Evolutionary conservation across 2,113 vertebrate genomes (phyloP), one percentile per base, ranked within the genome.

Genomic region (Mus spicilegus): DNA sequence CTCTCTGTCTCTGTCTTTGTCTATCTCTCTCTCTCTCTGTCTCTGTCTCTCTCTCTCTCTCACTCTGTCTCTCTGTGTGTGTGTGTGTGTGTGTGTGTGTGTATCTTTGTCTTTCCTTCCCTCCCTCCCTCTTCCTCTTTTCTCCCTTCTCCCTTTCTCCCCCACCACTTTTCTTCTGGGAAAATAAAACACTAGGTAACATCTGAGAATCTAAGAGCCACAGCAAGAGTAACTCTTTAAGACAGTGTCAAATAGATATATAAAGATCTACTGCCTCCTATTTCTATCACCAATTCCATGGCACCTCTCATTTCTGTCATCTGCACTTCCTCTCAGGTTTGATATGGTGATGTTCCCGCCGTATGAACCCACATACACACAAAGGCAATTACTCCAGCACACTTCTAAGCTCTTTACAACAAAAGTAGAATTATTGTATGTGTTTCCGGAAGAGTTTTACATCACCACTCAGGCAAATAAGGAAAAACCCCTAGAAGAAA

Each of bases 111-210:
- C 17, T 11, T 9, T 42, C 13, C 11, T 13, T 22, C 17, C 13
- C 5, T 39, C 24, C 2, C n/a, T n/a, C n/a, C 39, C 7, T 73
- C 42, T 5, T 8, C 39, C n/a, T 12, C 8, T 4, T 30, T 7
- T 30, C 73, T 46, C 26, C 17, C 69, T 8, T 33, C 17, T 16
- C 36, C 36, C 36, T 7, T 20, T 36, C 72, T 76, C 22, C 73
- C 39, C 19, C 73, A 24, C 46, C 72, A 82, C 4, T 61, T 42
- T 63, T 63, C 81, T 86, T 90, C 61, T 90, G 28, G 22, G 69
- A 82, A 93, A 96, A 92, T 85, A 56, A 30, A 90, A 96, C 75
- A 51, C 56, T 77, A 91, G 88, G 9, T 81, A 33, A 91, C 36
- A 88, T 49, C 49, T 92, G 42, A 56, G 69, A 95, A 46, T 36